phyloP scores from a whole-genome alignment of 2,113 vertebrate species.

The Columbina picui region DNA sequence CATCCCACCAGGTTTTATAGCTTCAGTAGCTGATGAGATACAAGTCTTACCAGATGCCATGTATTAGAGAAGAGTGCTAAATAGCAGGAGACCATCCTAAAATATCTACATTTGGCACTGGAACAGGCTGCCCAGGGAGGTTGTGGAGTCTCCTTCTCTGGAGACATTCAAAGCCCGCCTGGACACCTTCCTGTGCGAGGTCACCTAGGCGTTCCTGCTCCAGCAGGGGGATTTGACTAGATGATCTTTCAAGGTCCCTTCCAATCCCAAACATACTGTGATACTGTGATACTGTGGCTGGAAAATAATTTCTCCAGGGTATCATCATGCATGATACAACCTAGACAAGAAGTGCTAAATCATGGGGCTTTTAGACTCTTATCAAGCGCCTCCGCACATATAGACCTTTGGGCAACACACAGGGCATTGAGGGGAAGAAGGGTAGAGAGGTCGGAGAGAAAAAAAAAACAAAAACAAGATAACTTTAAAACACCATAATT shows the following conservation, averaged over 20 bases:
- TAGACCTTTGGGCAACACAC: neutral
- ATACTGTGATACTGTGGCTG: too few species aligned
- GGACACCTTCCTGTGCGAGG: too few species aligned
- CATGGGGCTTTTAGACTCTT: neutral
- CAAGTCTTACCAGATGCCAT: neutral
- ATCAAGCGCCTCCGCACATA: neutral
- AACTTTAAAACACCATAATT: neutral
- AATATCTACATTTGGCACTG: too few species aligned
- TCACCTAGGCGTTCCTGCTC: too few species aligned
- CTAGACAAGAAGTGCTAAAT: neutral
- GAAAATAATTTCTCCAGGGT: neutral
- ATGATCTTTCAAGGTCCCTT: too few species aligned
- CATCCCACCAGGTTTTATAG: neutral
- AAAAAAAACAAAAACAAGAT: neutral
- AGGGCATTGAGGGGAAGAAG: neutral
- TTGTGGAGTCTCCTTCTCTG: too few species aligned
- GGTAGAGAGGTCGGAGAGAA: neutral
- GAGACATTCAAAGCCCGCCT: too few species aligned
- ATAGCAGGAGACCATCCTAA: neutral
- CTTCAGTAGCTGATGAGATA: neutral
- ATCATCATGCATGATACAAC: neutral
- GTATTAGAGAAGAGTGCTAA: neutral
- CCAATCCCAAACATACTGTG: too few species aligned
- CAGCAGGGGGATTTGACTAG: too few species aligned
- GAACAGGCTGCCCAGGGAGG: too few species aligned